Percentiles rank a stretch among this genome's conserved stretches.
Conservation (phyloP, 2,797 vertebrate species). For the Enteromius thamalakanensis region DNA sequence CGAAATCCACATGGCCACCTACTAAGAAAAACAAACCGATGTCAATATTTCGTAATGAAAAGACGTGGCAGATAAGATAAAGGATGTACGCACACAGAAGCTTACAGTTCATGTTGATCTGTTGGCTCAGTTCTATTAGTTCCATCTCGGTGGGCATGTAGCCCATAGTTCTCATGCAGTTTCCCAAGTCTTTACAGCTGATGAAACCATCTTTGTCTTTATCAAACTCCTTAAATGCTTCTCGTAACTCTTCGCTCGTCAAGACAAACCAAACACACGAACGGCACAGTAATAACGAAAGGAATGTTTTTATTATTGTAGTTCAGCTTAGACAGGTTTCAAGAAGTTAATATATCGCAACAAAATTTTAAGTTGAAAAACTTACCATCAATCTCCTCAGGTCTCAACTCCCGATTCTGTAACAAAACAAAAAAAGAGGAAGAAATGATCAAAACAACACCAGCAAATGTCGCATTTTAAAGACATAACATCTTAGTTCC, state of each 20-base stretch:
- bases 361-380: neutral
- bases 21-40: conserved; percentile 70
- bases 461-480: neutral
- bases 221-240: conserved; percentile 97
- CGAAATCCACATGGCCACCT: conserved; percentile 97
- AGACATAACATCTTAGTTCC: neutral
- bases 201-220: conserved; percentile 98
- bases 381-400: conserved; percentile 96
- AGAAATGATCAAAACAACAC: neutral
- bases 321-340: neutral
- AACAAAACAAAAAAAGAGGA: conserved; percentile 62
- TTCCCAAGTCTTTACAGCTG: conserved; percentile 95
- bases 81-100: neutral
- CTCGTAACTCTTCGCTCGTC: conserved; percentile 84
- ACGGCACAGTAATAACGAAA: conserved; percentile 14
- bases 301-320: neutral
- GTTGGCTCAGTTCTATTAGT: conserved; percentile 94
- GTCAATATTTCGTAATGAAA: conserved; percentile 11
- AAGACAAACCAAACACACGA: conserved; percentile 25
- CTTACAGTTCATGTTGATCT: conserved; percentile 98
- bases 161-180: conserved; percentile 99
- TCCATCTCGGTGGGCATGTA: conserved; percentile 99
- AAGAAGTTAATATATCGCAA: neutral
- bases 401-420: conserved; percentile 94
- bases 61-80: neutral